Percentiles rank a stretch among this genome's conserved stretches.
These are phyloP conservation scores for Atta colombica DNA, from an alignment of 1,140 invertebrate species.

Conservation along the genomic window DNA sequence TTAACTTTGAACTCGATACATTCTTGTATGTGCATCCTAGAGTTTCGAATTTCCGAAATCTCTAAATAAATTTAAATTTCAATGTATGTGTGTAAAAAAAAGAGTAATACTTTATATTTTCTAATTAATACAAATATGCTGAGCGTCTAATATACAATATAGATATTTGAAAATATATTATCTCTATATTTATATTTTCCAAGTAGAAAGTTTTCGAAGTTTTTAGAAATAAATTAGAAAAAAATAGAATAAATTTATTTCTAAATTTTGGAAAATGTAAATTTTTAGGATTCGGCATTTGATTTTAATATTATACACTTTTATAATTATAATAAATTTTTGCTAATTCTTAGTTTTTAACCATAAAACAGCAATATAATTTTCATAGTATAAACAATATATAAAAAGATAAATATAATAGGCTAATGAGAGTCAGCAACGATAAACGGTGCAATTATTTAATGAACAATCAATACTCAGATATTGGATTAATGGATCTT, in stretches of 20 bases:
- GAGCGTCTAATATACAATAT: neutral
- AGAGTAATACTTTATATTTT: neutral
- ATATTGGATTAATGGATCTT: too few species aligned
- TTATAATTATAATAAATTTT: neutral
- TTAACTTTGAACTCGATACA: neutral
- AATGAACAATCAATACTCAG: too few species aligned
- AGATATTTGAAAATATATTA: neutral
- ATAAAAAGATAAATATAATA: too few species aligned
- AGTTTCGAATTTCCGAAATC: neutral
- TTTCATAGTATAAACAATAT: neutral
- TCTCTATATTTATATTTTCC: neutral
- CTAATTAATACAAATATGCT: neutral
- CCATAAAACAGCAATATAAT: neutral
- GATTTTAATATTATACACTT: neutral
- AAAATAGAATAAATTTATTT: slow-evolving; percentile 6
- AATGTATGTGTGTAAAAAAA: neutral
- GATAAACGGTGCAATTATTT: too few species aligned
- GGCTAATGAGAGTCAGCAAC: too few species aligned
- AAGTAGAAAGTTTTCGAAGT: neutral
- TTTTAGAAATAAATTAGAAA: too few species aligned
- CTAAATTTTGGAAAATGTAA: neutral
- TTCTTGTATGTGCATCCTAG: neutral
- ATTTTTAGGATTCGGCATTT: neutral
- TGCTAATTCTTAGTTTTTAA: neutral
- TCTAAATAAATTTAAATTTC: neutral